Base-by-base conservation (phyloP, 2,113 vertebrate species). In the Pantherophis guttatus region DNA sequence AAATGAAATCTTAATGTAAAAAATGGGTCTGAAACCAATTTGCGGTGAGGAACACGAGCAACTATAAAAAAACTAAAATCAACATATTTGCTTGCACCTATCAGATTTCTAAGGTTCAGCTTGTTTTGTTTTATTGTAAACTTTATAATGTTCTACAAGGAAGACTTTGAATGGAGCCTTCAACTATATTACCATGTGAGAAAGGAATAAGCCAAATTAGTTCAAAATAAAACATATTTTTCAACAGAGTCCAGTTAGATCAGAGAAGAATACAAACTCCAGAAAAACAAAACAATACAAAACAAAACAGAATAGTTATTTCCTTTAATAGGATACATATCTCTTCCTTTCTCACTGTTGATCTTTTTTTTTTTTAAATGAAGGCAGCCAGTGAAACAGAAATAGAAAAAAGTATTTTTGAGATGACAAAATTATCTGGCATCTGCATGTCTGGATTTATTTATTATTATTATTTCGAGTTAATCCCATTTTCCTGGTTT, bases 401-500 rank as follows among this genome's bases (percentile, higher is more conserved):
- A 85, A 50, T 55, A 3, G 29, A 57, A 1, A 2, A 81, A 81
- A 53, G 87, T 52, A 1, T 54, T 94, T 94, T 91, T 88, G 5
- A 87, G 62, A 94, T 89, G 29, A 8, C 7, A 10, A 1, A 6
- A 0, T 2, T 0, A 10, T 90, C 7, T 88, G 13, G 4, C 58
- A 7, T 93, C n/a, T 39, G 15, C 50, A 75, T 90, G 39, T 65
- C 93, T 89, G 17, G n/a, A 39, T 94, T 55, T 86, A 70, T 62
- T 8, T 8, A 1, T 0, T 48, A 3, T 0, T 92, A 89, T 59
- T 39, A 39, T 1, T 1, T 3, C 91, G 29, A 95, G 26, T 4
- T 26, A 87, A 93, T 94, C 86, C 1, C 0, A 87, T 94, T 94
- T 94, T 90, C 75, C 57, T 92, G 91, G n/a, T 23, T 55, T 92